Evolutionary conservation across 1,140 invertebrate genomes (phyloP).

Genomic region (Zaprionus capensis): DNA sequence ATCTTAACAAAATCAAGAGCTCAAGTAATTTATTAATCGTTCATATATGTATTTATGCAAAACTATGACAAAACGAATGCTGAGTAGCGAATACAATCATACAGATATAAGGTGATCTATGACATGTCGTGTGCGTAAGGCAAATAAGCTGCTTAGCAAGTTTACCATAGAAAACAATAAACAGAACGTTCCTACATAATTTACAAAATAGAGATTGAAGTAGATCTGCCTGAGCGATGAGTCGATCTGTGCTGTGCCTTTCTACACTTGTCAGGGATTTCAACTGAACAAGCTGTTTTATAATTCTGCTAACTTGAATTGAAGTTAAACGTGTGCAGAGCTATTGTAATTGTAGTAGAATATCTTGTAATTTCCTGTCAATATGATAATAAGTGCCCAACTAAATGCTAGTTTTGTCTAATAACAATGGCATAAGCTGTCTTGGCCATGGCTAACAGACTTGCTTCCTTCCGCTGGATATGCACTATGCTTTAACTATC

Average conservation of each 20-base stretch:
- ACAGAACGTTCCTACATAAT: too few relatives aligned
- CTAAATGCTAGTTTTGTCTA: conserved; percentile 35
- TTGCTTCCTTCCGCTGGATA: conserved; percentile 1
- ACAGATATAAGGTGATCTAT: too few relatives aligned
- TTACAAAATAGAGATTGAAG: too few relatives aligned
- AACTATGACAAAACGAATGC: too few relatives aligned
- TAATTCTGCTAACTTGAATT: neutral
- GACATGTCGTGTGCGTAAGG: too few relatives aligned
- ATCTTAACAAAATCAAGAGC: too few relatives aligned
- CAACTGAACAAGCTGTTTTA: neutral
- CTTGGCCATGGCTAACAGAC: conserved; percentile 18
- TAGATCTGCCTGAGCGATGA: too few relatives aligned
- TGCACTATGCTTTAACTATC: neutral
- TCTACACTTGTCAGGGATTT: neutral
- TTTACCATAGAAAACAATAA: too few relatives aligned
- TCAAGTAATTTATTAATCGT: too few relatives aligned
- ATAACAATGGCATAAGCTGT: conserved; percentile 44
- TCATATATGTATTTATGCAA: too few relatives aligned
- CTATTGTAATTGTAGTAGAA: neutral
- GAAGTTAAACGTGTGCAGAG: neutral
- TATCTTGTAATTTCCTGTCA: conserved; percentile 27
- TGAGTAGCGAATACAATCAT: too few relatives aligned
- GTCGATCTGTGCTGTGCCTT: neutral
- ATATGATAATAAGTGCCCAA: conserved; percentile 40
- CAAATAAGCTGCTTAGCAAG: too few relatives aligned